Evolutionary conservation across 2,797 vertebrate genomes (phyloP), one percentile per base, ranked within the genome.

Genomic region (Protonibea diacanthus): DNA sequence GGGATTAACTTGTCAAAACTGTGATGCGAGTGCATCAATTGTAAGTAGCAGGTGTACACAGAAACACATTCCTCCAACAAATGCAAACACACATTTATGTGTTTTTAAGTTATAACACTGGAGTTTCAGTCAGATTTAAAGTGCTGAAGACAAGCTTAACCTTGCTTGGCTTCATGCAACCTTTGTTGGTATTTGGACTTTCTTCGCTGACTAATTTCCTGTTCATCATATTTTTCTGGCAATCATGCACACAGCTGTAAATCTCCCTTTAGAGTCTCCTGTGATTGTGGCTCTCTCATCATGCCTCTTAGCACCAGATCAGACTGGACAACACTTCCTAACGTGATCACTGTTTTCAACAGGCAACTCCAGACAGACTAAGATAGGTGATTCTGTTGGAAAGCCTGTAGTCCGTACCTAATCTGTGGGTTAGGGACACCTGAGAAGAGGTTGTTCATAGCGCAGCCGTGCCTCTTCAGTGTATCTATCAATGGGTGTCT

Each of bases 1-100:
- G 66, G 74, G 88, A 91, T 92, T 90, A 92, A 91, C 81, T 86
- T 87, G 84, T 91, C 85, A 82, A 84, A 90, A 84, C 66, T 79
- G 76, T 93, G 84, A 71, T 65, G 79, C 82, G 77, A 78, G 55
- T 74, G 48, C 66, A 81, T 78, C 81, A 66, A 53, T 89, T 76
- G 73, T 56, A 64, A 78, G 76, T 52, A 85, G 73, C 83, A 86
- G 92, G 83, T 88, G 80, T 61, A 78, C 81, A 80, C n/a, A 21
- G 61, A 74, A 82, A 67, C 51, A 69, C 33, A 64, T 76, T 83
- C 63, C 68, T 78, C 33, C 45, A 23, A 53, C 61, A 75, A 67
- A 71, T 52, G 25, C 17, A 66, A 73, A 72, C 40, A 29, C 2
- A 1, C 18, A 55, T 60, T 56, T 0, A 42, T 11, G 11, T 52